Conservation (phyloP, 2,888 invertebrate species). For the Ecdyonurus torrentis region DNA sequence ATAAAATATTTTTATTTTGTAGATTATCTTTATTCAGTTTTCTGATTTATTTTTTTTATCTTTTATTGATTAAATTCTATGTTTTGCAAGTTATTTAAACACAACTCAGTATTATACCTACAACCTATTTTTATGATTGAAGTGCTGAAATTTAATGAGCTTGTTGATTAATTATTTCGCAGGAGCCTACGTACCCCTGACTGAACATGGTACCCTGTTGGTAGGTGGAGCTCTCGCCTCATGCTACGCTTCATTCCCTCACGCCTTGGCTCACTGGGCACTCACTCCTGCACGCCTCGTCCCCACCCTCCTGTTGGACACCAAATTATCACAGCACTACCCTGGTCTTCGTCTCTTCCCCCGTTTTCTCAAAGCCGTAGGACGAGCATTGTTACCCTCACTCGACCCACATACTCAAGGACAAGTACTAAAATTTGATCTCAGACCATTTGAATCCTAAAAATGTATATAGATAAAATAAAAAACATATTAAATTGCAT, state of each 20-base stretch:
- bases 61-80: too few relatives aligned
- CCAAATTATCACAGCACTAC: conserved; percentile 1
- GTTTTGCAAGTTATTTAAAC: too few relatives aligned
- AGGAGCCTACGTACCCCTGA: conserved; percentile 86
- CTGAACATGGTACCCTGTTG: conserved; percentile 68
- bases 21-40: too few relatives aligned
- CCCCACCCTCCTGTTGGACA: conserved; percentile 2
- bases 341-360: conserved; percentile 3
- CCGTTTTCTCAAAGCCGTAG: conserved; percentile 3
- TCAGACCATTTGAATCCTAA: background rate
- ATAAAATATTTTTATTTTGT: too few relatives aligned
- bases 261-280: conserved; percentile 68
- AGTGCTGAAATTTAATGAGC: too few relatives aligned
- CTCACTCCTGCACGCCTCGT: conserved; percentile 61
- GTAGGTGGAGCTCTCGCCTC: conserved; percentile 85
- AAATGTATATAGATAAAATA: too few relatives aligned
- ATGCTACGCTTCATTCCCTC: conserved; percentile 84
- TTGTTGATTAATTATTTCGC: too few relatives aligned
- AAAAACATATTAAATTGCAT: too few relatives aligned
- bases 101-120: too few relatives aligned
- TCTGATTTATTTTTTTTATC: too few relatives aligned
- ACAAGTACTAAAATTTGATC: background rate
- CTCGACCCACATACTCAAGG: background rate
- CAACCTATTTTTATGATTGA: too few relatives aligned
- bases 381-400: background rate